Conservation (phyloP, 2,888 invertebrate species). For the Orthosia cruda region DNA sequence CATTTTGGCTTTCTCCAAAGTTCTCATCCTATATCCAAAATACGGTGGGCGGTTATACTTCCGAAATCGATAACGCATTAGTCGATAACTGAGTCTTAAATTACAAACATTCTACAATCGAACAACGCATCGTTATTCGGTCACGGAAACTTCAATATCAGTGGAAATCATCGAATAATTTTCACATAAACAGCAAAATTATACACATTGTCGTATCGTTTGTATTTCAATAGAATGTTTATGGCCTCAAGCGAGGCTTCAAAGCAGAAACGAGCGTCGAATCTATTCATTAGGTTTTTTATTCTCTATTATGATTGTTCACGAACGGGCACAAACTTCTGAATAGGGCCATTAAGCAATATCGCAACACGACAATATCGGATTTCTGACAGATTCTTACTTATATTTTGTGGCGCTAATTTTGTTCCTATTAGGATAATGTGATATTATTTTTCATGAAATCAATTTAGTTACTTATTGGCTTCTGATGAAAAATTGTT, state of each 20-base stretch:
- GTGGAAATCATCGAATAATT: constrained; percentile 58
- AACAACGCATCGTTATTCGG: constrained; percentile 47
- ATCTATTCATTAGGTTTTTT: constrained; percentile 81
- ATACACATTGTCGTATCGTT: constrained; percentile 62
- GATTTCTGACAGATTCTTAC: constrained; percentile 37
- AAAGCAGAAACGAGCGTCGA: constrained; percentile 71
- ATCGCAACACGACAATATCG: constrained; percentile 37
- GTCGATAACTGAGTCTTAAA: constrained; percentile 48
- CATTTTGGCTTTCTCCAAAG: neutral
- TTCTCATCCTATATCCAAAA: constrained; percentile 5
- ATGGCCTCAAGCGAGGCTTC: constrained; percentile 71
- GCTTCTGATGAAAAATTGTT: neutral
- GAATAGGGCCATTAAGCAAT: constrained; percentile 50
- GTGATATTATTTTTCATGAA: too few relatives aligned
- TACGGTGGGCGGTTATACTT: constrained; percentile 29
- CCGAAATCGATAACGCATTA: constrained; percentile 22
- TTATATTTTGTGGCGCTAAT: constrained; percentile 18
- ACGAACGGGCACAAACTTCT: constrained; percentile 60
- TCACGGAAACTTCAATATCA: constrained; percentile 58
- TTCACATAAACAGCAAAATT: constrained; percentile 72
- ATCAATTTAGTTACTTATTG: neutral
- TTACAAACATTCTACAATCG: constrained; percentile 44
- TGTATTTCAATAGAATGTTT: constrained; percentile 66
- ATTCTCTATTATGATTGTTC: constrained; percentile 70
- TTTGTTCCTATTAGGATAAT: neutral